phyloP scores from a whole-genome alignment of 1,140 invertebrate species.

The Saccostrea echinata region DNA sequence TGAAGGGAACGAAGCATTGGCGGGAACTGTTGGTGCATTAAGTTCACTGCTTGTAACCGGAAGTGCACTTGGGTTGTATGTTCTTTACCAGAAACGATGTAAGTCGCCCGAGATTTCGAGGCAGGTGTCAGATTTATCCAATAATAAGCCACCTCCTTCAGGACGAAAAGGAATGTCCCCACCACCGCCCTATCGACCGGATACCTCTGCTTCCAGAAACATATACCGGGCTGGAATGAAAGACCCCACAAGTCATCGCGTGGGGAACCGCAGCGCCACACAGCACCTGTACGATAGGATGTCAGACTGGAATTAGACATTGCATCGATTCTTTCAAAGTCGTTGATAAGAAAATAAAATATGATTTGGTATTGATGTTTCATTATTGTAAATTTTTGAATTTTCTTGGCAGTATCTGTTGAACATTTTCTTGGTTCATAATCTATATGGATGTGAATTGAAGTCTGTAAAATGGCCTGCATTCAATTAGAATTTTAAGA shows the following conservation, averaged over 20 bases:
- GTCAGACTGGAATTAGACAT: constrained; percentile 19
- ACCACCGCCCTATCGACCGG: neutral
- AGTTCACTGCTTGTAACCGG: constrained; percentile 54
- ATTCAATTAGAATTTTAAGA: no score
- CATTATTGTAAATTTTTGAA: no score
- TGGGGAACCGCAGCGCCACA: constrained; percentile 15
- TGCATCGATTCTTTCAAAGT: neutral
- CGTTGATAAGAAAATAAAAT: no score
- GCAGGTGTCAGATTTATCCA: constrained; percentile 6
- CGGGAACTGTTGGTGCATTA: constrained; percentile 49
- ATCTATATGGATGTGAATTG: no score
- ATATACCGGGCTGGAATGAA: constrained; percentile 44
- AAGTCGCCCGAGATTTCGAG: neutral
- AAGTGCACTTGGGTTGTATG: constrained; percentile 51
- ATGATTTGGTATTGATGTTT: no score
- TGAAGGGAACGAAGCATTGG: constrained; percentile 50
- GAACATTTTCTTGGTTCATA: no score
- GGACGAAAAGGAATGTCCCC: constrained; percentile 7
- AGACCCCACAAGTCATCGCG: constrained; percentile 22
- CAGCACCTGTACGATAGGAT: constrained; percentile 15
- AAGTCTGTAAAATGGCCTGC: no score
- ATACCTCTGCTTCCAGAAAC: constrained; percentile 35
- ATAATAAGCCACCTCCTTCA: neutral
- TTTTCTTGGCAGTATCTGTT: no score
- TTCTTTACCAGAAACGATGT: constrained; percentile 30